These are phyloP conservation scores for Trissolcus brochymenae DNA, from an alignment of 2,888 invertebrate genomes.

Conservation along the genomic window DNA sequence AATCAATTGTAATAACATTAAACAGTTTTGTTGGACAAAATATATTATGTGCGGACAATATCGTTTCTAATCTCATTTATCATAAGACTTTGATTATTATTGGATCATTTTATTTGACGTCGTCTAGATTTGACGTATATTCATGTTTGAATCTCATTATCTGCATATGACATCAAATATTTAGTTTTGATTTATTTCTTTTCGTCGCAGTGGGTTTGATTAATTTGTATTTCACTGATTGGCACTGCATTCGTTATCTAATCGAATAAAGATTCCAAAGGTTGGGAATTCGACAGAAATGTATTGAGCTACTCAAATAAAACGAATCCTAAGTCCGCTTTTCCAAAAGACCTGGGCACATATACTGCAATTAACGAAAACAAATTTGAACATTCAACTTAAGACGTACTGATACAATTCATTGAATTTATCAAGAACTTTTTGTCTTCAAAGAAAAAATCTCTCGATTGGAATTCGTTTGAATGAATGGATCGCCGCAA, in stretches of 20 bases:
- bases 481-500: too few relatives aligned
- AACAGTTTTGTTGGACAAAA: too few relatives aligned
- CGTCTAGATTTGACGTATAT: constrained; percentile 24
- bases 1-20: too few relatives aligned
- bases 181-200: constrained; percentile 42
- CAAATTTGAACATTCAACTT: constrained; percentile 7
- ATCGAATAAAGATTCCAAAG: constrained; percentile 48
- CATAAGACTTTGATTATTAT: neutral
- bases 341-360: constrained; percentile 20
- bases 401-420: too few relatives aligned
- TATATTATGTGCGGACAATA: too few relatives aligned
- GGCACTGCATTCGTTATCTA: constrained; percentile 41
- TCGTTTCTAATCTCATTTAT: too few relatives aligned
- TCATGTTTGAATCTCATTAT: constrained; percentile 36
- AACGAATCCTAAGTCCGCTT: constrained; percentile 12
- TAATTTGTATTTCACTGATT: constrained; percentile 23
- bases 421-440: too few relatives aligned
- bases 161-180: constrained; percentile 36
- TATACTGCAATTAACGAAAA: constrained; percentile 41
- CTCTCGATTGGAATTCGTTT: too few relatives aligned
- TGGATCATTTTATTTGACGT: constrained; percentile 19
- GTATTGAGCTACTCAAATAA: constrained; percentile 19
- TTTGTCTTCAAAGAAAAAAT: too few relatives aligned
- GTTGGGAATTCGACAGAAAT: constrained; percentile 36
- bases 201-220: constrained; percentile 12